phyloP scores from a whole-genome alignment of 1,140 invertebrate genomes.

The Zaprionus kolodkinae region DNA sequence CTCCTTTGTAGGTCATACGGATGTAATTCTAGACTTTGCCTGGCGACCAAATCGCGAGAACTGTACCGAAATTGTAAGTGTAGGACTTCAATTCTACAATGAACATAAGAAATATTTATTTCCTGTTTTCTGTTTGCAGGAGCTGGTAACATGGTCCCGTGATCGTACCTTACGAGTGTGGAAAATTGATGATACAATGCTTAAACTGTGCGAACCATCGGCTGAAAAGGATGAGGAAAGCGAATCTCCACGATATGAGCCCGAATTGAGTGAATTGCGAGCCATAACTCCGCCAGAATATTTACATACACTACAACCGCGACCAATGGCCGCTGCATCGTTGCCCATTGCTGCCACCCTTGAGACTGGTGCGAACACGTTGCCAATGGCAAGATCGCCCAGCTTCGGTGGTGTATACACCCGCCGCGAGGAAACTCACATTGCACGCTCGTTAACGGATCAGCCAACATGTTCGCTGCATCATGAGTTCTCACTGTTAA shows the following conservation, averaged over 20 bases:
- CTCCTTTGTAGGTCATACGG: constrained; percentile 95
- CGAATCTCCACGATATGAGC: constrained; percentile 52
- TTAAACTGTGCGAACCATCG: constrained; percentile 88
- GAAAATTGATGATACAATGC: constrained; percentile 93
- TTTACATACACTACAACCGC: constrained; percentile 45
- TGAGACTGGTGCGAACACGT: constrained; percentile 41
- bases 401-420: constrained; percentile 57
- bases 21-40: constrained; percentile 97
- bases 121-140: constrained; percentile 85
- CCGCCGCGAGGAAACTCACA: constrained; percentile 70
- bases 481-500: constrained; percentile 94
- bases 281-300: constrained; percentile 70
- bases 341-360: constrained; percentile 55
- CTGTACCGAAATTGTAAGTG: constrained; percentile 69
- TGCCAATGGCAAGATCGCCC: constrained; percentile 70
- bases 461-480: constrained; percentile 88
- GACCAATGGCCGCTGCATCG: constrained; percentile 56
- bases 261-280: constrained; percentile 57
- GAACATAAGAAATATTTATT: not conserved
- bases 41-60: constrained; percentile 89
- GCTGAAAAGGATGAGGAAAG: constrained; percentile 62
- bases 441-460: constrained; percentile 79
- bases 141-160: constrained; percentile 97
- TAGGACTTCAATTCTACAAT: too few species aligned
- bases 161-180: constrained; percentile 96